Evolutionary conservation across 2,797 vertebrate species (phyloP), one percentile per base, ranked within the genome.

Genomic region (Salmo trutta): DNA sequence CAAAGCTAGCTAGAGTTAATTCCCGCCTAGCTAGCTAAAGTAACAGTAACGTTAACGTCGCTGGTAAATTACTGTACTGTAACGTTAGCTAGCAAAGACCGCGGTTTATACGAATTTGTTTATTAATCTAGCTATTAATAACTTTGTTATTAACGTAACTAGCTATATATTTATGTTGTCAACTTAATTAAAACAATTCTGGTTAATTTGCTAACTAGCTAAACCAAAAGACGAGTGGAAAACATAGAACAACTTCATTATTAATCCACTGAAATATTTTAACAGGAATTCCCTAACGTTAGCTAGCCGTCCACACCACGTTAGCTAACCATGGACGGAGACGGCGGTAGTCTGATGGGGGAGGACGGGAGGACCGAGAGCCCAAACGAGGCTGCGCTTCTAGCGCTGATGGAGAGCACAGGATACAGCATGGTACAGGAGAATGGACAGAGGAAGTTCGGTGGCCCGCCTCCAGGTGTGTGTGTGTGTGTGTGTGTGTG

Each of bases 371-470:
- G 79, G 73, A 89, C 85, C 66, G 89, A 92, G 70, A 87, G 86
- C 19, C 90, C 93, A 17, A 96, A 92, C 83, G 95, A 96, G 85
- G 89, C 93, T 8, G 96, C 97, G 10, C 93, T 99, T 65, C 91
- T 99, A 29, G 93, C 91, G 1, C 91, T 99, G 33, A 96, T 99
- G 92, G 94, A 97, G 82, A 96, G 93, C 88, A 97, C 96, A 0
- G 98, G 97, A 1, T 98, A 99, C 89, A 94, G 80, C 89, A 96
- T 99, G 93, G 91, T 98, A 83, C 98, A 99, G 87, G 96, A 96
- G 89, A 99, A 99, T 15, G 98, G 98, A 0, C 98, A 99, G 84
- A 96, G 98, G 85, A 98, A 96, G 91, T 99, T 96, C 79, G 98
- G 97, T 51, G 97, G 97, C 14, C 98, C 98, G 19, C 97, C 98